Conservation (phyloP, 2,888 invertebrate species). For the Poecilobothrus nobilitatus region DNA sequence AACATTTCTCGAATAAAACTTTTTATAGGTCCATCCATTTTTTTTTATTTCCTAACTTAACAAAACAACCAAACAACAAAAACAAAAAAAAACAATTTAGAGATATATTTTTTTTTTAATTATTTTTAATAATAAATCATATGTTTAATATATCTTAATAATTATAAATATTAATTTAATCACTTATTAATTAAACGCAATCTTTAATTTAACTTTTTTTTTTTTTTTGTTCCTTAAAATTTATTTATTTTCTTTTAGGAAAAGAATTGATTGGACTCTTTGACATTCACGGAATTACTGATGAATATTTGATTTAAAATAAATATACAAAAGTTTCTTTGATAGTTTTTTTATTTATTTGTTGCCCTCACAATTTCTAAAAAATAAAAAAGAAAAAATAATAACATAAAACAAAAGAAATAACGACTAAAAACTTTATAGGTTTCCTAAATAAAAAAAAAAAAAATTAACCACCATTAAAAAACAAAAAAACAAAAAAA, state of each 20-base stretch:
- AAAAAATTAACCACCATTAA: not conserved
- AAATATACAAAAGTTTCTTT: not conserved
- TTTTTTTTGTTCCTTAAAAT: no score
- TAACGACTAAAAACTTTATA: not conserved
- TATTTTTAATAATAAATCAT: no score
- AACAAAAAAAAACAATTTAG: no score
- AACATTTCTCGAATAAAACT: conserved; percentile 40
- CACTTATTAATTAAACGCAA: no score
- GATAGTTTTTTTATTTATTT: no score
- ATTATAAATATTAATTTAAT: no score
- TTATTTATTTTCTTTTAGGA: no score
- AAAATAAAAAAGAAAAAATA: not conserved
- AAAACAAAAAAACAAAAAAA: no score
- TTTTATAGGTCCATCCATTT: conserved; percentile 36
- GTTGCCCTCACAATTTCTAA: not conserved
- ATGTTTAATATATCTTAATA: no score
- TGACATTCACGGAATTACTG: not conserved
- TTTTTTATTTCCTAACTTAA: not conserved
- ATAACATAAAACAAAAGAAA: not conserved
- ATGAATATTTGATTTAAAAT: not conserved
- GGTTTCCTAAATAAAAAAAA: not conserved
- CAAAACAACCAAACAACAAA: no score
- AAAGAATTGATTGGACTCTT: not conserved
- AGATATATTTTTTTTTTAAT: not conserved
- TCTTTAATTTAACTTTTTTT: no score